phyloP scores from a whole-genome alignment of 2,113 vertebrate species.

The Naja naja region DNA sequence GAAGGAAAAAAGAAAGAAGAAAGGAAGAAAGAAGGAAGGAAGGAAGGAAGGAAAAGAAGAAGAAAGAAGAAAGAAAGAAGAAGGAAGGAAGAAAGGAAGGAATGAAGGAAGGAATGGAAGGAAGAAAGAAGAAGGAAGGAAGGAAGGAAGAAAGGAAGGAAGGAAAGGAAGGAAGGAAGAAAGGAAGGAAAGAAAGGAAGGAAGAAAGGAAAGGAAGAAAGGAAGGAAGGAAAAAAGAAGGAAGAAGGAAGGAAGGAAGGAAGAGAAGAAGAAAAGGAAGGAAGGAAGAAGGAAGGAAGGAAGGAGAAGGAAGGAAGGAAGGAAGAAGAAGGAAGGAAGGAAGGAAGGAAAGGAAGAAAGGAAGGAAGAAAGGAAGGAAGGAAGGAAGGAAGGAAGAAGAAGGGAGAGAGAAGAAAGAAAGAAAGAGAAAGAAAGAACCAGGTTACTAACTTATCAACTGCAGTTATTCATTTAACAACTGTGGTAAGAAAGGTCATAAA shows the following conservation, averaged over 20 bases:
- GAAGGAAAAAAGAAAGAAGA: neutral
- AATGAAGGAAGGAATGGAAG: no score
- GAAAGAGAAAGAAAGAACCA: neutral
- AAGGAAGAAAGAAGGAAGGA: neutral
- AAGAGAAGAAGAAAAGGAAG: no score
- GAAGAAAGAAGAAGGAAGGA: neutral
- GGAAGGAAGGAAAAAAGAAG: no score
- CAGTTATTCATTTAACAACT: no score
- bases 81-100: no score
- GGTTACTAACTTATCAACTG: no score
- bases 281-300: no score
- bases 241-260: neutral
- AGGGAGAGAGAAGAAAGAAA: neutral
- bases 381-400: no score
- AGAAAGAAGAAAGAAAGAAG: neutral
- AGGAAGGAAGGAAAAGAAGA: rapidly evolving
- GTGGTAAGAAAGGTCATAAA: no score
- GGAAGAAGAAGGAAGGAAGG: no score
- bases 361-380: neutral
- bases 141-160: neutral
- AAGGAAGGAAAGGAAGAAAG: neutral
- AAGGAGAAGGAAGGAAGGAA: neutral
- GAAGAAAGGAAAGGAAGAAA: neutral
- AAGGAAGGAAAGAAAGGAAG: no score
- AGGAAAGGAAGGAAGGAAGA: no score